These are phyloP conservation scores for Apus apus DNA, from an alignment of 2,113 vertebrate genomes.

Conservation along the genomic window DNA sequence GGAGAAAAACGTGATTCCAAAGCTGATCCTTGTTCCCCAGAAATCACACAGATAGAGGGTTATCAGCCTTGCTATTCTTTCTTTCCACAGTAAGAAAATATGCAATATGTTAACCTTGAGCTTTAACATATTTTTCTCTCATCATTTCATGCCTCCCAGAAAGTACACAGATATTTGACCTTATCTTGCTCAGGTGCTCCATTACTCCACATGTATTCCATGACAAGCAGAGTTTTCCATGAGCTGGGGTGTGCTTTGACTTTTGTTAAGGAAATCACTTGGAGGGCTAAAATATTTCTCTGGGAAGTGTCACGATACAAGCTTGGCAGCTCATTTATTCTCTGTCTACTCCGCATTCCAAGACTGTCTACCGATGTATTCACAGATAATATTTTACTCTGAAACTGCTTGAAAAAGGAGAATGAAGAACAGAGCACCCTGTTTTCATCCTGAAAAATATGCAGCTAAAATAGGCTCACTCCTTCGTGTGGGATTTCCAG, in stretches of 20 bases:
- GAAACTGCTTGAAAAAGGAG: background rate
- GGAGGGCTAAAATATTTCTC: slow-evolving; percentile 37
- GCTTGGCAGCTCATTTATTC: slow-evolving; percentile 49
- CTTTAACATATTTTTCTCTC: background rate
- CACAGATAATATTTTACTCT: slow-evolving; percentile 5
- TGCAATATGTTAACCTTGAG: slow-evolving; percentile 9
- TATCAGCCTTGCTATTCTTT: background rate
- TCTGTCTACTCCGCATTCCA: background rate
- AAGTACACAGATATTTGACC: slow-evolving; percentile 6
- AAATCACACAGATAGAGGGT: background rate
- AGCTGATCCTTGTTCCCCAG: background rate
- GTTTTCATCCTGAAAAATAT: slow-evolving; percentile 3
- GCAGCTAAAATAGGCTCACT: background rate
- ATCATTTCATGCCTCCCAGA: background rate
- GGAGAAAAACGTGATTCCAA: background rate
- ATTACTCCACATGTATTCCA: background rate
- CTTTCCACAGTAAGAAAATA: background rate
- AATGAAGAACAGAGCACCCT: background rate
- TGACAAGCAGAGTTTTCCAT: slow-evolving; percentile 4
- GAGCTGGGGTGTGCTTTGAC: background rate
- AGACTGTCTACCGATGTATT: slow-evolving; percentile 24
- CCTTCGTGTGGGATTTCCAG: background rate
- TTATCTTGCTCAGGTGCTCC: background rate
- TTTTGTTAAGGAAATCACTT: background rate
- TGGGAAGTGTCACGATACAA: slow-evolving; percentile 15